Evolutionary conservation across 2,113 vertebrate genomes (phyloP).

Genomic region (Pygoscelis antarcticus): DNA sequence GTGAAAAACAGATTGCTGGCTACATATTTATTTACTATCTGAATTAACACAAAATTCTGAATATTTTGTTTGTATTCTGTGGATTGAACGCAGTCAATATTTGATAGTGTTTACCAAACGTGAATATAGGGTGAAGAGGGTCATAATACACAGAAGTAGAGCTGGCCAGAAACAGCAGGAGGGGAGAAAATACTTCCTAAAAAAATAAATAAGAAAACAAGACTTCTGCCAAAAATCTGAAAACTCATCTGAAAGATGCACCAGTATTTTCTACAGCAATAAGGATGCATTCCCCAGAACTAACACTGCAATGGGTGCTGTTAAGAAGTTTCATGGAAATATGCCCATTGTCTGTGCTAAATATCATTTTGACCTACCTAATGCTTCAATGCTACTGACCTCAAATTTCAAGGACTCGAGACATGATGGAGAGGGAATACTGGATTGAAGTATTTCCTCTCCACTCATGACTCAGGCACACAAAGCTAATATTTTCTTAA

Average conservation of each 20-base stretch:
- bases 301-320: neutral
- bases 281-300: neutral
- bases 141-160: neutral
- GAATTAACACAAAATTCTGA: neutral
- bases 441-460: neutral
- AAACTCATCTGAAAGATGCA: neutral
- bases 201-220: neutral
- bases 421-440: neutral
- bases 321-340: neutral
- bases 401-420: neutral
- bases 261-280: neutral
- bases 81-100: neutral
- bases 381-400: neutral
- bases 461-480: neutral
- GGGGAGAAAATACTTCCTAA: neutral
- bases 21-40: neutral
- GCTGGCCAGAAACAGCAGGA: constrained; percentile 31
- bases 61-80: neutral
- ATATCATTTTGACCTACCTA: neutral
- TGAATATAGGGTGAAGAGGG: neutral
- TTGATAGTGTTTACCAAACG: neutral
- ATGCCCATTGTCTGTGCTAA: neutral
- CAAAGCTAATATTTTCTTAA: neutral
- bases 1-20: neutral
- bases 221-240: neutral